A percentile compares a stretch with the other conserved stretches of the same genome.
phyloP scores from a whole-genome alignment of 2,797 vertebrate species.

The Gymnopithys bicolor region DNA sequence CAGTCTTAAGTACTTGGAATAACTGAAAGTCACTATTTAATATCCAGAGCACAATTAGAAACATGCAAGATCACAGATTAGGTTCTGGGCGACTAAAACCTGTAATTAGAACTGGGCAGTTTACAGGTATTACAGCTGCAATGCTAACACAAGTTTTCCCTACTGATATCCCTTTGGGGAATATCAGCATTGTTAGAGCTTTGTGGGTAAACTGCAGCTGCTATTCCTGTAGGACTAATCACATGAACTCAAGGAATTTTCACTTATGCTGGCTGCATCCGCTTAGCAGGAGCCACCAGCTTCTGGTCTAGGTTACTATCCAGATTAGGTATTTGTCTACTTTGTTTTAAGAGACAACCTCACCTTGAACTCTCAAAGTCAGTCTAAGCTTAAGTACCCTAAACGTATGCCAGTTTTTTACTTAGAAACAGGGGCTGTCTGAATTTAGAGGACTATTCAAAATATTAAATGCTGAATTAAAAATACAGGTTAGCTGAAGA shows the following conservation, averaged over 20 bases:
- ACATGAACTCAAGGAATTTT: neutral
- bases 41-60: neutral
- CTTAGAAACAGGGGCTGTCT: neutral
- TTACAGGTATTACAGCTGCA: neutral
- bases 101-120: neutral
- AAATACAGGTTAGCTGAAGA: neutral
- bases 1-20: neutral
- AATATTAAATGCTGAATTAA: neutral
- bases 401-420: neutral
- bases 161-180: neutral
- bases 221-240: neutral
- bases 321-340: neutral
- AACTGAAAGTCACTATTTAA: neutral
- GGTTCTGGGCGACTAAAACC: neutral
- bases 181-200: neutral
- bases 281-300: neutral
- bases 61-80: neutral
- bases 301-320: neutral
- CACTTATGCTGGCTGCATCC: neutral
- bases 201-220: neutral
- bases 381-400: neutral
- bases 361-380: neutral
- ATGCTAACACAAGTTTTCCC: neutral
- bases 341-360: neutral
- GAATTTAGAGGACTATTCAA: neutral